Base-by-base conservation (phyloP, 2,797 vertebrate species). In the Agapornis canus region DNA sequence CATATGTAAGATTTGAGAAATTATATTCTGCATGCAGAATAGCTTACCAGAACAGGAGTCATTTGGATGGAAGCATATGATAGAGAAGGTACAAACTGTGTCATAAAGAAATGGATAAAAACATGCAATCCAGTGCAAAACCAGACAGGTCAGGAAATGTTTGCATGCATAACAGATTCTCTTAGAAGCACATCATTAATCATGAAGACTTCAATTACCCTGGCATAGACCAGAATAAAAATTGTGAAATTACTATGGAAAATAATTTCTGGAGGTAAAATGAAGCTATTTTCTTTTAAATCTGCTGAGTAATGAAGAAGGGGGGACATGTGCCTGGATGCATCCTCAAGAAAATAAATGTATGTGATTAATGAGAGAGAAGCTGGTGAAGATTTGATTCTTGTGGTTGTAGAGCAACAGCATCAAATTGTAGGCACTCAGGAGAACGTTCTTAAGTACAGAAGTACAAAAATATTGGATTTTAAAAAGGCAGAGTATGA, bases 111-210 rank as follows among this genome's bases (percentile, higher is more conserved):
- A 61, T 45, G 37, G 49, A 79, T 64, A 72, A 92, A 91, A 95
- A 26, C 54, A 54, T 73, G 42, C 63, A 92, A 87, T 91, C 5
- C 18, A 49, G 8, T 71, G 22, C 3, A 5, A 81, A 85, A 92
- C 73, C 65, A 78, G 52, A 61, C 35, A 82, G 72, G 56, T 83
- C 65, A 81, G 83, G 65, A 92, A 86, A 92, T 61, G 42, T 82
- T 95, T 96, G 48, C 69, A 90, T 63, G 84, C 65, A 37, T 82
- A 91, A 57, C 8, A 72, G 43, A 77, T 90, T 93, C 71, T 90
- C 52, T 80, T 89, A 68, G 56, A 94, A 37, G 32, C 56, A 94
- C 48, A 70, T 90, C 86, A 94, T 96, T 97, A 95, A 92, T 96
- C 95, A 94, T 57, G 64, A 92, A 92, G 61, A 76, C 61, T 96